phyloP scores from a whole-genome alignment of 2,797 vertebrate species.

The Brachymystax lenok region DNA sequence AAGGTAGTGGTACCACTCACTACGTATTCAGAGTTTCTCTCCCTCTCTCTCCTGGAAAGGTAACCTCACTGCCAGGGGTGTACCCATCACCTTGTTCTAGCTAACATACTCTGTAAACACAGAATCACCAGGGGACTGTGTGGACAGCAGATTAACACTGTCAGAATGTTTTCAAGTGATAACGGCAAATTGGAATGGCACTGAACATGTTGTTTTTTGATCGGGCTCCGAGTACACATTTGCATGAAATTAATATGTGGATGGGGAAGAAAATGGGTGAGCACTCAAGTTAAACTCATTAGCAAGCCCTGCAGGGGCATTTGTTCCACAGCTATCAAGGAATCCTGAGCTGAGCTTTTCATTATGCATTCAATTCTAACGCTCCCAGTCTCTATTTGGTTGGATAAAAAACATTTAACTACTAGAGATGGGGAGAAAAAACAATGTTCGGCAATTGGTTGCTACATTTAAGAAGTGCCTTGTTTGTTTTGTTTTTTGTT shows the following conservation, averaged over 20 bases:
- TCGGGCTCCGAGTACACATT: constrained; percentile 50
- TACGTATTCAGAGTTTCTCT: not conserved
- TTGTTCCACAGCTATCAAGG: constrained; percentile 62
- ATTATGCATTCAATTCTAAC: constrained; percentile 56
- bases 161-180: constrained; percentile 44
- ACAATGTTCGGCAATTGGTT: constrained; percentile 32
- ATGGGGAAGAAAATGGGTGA: constrained; percentile 56
- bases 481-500: not conserved
- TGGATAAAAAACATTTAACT: constrained; percentile 60
- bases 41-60: not conserved
- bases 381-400: constrained; percentile 54
- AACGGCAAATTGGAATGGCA: constrained; percentile 39
- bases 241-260: constrained; percentile 72
- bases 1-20: not conserved
- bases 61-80: constrained; percentile 7
- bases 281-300: constrained; percentile 71
- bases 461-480: constrained; percentile 21
- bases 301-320: constrained; percentile 63
- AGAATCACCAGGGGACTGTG: constrained; percentile 20
- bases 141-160: constrained; percentile 28
- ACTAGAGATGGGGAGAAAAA: constrained; percentile 28
- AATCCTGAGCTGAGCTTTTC: constrained; percentile 55
- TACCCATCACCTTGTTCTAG: not conserved
- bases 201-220: constrained; percentile 43
- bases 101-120: not conserved